Conservation (phyloP, 2,797 vertebrate species). For the Rhabdomys pumilio region DNA sequence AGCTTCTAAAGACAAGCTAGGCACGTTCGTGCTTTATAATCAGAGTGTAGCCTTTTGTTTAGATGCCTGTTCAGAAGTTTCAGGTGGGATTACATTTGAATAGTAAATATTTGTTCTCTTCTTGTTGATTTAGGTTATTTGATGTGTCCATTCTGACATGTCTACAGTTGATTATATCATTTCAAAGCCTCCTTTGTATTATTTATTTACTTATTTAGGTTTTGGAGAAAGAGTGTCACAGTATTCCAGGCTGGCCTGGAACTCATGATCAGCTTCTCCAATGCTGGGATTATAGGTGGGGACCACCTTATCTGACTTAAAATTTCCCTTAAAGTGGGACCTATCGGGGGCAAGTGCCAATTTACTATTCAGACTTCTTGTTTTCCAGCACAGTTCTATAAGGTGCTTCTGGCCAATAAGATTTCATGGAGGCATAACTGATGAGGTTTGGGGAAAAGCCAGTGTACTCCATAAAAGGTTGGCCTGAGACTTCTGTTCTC, state of each 20-base stretch:
- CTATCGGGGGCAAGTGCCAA: neutral
- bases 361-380: neutral
- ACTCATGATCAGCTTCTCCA: neutral
- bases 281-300: neutral
- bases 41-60: neutral
- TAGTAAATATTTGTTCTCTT: neutral
- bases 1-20: slow-evolving; percentile 7
- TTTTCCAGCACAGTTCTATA: slow-evolving; percentile 11
- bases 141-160: neutral
- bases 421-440: neutral
- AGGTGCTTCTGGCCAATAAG: neutral
- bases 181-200: neutral
- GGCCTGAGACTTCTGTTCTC: neutral
- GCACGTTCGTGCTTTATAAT: neutral
- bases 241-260: neutral
- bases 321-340: neutral
- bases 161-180: neutral
- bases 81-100: neutral
- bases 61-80: neutral
- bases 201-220: neutral
- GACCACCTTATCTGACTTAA: neutral
- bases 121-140: neutral
- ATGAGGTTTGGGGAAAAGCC: slow-evolving; percentile 22
- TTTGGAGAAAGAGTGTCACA: neutral
- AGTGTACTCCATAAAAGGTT: slow-evolving; percentile 15